Evolutionary conservation across 2,888 invertebrate genomes (phyloP), one percentile per base, ranked within the genome.

Genomic region (Sympetrum striolatum): DNA sequence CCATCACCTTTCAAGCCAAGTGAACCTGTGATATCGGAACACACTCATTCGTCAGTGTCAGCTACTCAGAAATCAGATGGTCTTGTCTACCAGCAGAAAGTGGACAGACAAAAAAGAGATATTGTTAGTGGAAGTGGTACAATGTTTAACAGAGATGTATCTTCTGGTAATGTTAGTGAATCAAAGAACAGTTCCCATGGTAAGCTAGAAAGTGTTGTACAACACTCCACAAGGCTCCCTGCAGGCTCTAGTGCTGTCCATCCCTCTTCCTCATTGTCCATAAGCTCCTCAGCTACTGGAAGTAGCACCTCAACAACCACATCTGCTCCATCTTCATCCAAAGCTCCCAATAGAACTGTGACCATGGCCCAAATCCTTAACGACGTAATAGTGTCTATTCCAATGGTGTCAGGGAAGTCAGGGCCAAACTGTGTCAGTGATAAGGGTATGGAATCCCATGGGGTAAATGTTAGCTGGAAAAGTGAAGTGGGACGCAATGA

Each of bases 21-120:
- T 90, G 90, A 90, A 90, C 80, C 90, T 90, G 90, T 90, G 90
- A 90, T 90, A 90, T 80, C 90, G 37, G 90, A 90, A 90, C 90
- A 90, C 80, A 81, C 90, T 86, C 86, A 86, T 86, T 60, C 37
- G 86, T 37, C 86, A 86, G 86, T 86, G 86, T 86, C 86, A 86
- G 60, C 86, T 60, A 60, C 86, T 86, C 86, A 86, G 86, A 86
- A 86, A 86, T 60, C 58, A 86, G 86, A 86, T 86, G 86, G 86
- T 86, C 86, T 86, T 86, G 86, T 86, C 60, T 86, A 60, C 86
- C 60, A 58, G 60, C 86, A 58, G 35, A 86, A 86, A 60, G 86
- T 86, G 86, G 86, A 86, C 86, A 86, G 86, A 86, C 86, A 86
- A 86, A 86, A 86, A 86, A 86, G 86, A 86, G 86, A 86, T 86